These are phyloP conservation scores for Poeciliopsis turrubarensis DNA, from an alignment of 2,113 vertebrate species.

Conservation along the genomic window DNA sequence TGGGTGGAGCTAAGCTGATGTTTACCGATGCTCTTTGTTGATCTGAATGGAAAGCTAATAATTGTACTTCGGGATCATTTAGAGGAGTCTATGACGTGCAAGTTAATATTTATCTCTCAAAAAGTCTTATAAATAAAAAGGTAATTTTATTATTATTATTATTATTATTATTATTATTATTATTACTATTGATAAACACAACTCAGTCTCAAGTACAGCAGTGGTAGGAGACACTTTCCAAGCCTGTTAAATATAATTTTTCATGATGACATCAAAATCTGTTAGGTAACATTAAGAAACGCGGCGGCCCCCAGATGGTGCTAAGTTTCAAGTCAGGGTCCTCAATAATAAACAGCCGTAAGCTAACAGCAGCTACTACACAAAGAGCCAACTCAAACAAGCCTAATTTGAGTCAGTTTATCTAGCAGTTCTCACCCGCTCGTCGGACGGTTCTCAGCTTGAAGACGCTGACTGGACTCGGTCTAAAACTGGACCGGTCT, in stretches of 20 bases:
- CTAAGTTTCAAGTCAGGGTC: conserved; percentile 2
- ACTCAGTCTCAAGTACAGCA: not conserved
- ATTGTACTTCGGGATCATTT: not conserved
- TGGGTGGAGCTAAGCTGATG: not conserved
- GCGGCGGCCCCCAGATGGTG: not conserved
- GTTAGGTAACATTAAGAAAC: not conserved
- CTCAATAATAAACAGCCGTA: not conserved
- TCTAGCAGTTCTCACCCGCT: conserved; percentile 39
- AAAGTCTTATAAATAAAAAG: not conserved
- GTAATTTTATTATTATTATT: not conserved
- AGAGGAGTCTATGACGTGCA: not conserved
- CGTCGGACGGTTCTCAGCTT: conserved; percentile 11
- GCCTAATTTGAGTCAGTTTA: conserved; percentile 44
- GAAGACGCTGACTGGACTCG: conserved; percentile 24
- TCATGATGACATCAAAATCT: not conserved
- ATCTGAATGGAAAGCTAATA: not conserved
- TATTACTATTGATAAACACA: not conserved
- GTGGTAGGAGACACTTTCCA: not conserved
- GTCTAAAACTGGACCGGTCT: conserved; percentile 25
- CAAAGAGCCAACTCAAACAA: conserved; percentile 45
- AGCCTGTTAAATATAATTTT: not conserved
- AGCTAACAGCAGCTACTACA: conserved; percentile 4
- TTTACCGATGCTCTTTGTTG: not conserved
- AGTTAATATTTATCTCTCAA: not conserved
- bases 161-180: not conserved